Percentiles rank a stretch among this genome's conserved stretches.
phyloP scores from a whole-genome alignment of 2,797 vertebrate species.

The Phrynocephalus guinanensis region DNA sequence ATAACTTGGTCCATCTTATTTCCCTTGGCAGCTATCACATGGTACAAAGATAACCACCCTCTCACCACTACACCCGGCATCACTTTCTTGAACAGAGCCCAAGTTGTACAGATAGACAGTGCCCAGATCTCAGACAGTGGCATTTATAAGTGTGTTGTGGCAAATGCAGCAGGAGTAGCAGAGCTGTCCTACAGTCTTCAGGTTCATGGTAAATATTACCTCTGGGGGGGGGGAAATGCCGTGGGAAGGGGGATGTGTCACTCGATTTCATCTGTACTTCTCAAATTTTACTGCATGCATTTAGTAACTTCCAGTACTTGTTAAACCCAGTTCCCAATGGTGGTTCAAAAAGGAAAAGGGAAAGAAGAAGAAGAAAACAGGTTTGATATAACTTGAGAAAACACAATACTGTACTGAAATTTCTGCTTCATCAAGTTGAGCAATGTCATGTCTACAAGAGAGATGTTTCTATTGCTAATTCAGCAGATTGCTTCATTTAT shows the following conservation, averaged over 20 bases:
- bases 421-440: conserved; percentile 15
- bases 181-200: conserved; percentile 88
- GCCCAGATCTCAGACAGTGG: conserved; percentile 89
- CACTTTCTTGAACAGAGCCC: conserved; percentile 82
- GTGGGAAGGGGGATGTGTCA: fast-evolving
- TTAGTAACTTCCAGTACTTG: background rate
- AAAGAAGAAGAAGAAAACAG: no score
- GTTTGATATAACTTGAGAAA: background rate
- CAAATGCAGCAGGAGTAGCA: conserved; percentile 87
- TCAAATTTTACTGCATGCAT: background rate
- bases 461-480: background rate
- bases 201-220: conserved; percentile 86
- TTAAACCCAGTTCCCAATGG: background rate
- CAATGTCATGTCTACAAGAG: conserved; percentile 15
- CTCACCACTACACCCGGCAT: conserved; percentile 78
- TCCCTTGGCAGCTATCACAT: conserved; percentile 82
- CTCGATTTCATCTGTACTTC: background rate
- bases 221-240: background rate
- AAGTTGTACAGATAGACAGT: conserved; percentile 83
- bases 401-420: background rate
- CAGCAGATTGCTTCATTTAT: background rate
- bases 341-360: background rate
- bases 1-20: conserved; percentile 3
- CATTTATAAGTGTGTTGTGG: conserved; percentile 90
- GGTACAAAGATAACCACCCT: conserved; percentile 91